Percentiles rank a stretch among this genome's conserved stretches.
These are phyloP conservation scores for Lophura nycthemera DNA, from an alignment of 2,113 vertebrate genomes.

Conservation along the genomic window DNA sequence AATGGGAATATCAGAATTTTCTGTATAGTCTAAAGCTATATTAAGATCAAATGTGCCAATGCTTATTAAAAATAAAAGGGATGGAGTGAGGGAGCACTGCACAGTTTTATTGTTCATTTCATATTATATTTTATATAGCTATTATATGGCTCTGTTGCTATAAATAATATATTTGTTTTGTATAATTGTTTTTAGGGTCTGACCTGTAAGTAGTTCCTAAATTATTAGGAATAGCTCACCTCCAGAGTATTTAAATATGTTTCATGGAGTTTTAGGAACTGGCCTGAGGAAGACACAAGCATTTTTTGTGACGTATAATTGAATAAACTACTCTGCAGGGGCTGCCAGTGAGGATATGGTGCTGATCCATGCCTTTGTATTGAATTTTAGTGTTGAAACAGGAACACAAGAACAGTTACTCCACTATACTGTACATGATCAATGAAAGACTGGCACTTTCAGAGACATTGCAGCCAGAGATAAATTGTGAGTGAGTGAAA, in stretches of 20 bases:
- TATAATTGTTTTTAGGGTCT: neutral
- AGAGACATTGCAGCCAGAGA: neutral
- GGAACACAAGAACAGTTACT: neutral
- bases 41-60: neutral
- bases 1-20: neutral
- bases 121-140: neutral
- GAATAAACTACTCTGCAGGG: neutral
- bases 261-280: neutral
- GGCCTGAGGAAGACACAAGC: neutral
- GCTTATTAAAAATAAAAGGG: neutral
- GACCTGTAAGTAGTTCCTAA: neutral
- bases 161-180: neutral
- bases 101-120: neutral
- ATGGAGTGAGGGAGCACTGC: neutral
- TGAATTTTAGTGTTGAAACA: neutral
- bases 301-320: neutral
- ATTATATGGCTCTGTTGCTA: neutral
- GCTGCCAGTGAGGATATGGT: neutral
- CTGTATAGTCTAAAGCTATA: neutral
- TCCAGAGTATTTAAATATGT: neutral
- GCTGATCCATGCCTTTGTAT: neutral
- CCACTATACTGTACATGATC: accelerated
- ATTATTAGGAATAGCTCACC: neutral
- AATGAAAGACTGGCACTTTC: neutral
- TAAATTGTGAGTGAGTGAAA: neutral